These are phyloP conservation scores for Oncorhynchus clarkii DNA, from an alignment of 2,113 vertebrate species.

Conservation along the genomic window DNA sequence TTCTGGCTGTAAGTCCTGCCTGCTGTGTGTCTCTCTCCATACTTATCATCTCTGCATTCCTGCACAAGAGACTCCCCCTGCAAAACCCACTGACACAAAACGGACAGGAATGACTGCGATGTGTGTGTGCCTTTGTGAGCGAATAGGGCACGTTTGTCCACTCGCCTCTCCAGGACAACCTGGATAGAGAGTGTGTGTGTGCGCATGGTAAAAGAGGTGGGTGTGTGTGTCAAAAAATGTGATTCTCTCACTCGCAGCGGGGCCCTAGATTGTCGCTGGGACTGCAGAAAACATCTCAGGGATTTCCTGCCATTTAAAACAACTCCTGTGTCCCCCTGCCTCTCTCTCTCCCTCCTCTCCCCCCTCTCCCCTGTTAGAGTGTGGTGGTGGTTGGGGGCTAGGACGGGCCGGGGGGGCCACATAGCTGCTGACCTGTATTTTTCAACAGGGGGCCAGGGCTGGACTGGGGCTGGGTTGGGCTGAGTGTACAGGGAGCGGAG, in stretches of 20 bases:
- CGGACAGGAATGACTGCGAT: not conserved
- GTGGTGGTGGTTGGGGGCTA: not conserved
- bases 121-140: constrained; percentile 53
- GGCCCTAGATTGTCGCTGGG: constrained; percentile 49
- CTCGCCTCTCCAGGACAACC: constrained; percentile 61
- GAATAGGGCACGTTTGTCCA: constrained; percentile 61
- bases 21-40: constrained; percentile 29
- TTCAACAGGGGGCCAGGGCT: too few species aligned
- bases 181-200: constrained; percentile 48
- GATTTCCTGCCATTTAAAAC: constrained; percentile 77
- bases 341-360: not conserved
- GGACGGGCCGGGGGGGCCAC: not conserved
- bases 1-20: too few species aligned
- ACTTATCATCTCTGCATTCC: constrained; percentile 73
- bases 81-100: constrained; percentile 53
- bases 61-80: constrained; percentile 68
- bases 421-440: too few species aligned
- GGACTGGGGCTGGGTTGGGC: too few species aligned
- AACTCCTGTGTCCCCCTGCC: constrained; percentile 48
- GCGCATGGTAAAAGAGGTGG: not conserved
- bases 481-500: too few species aligned
- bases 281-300: constrained; percentile 72
- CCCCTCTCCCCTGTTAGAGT: too few species aligned
- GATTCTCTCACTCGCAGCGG: constrained; percentile 24
- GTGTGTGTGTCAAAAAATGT: constrained; percentile 7